Percentiles rank a stretch among this genome's conserved stretches.
phyloP scores from a whole-genome alignment of 1,140 invertebrate species.

The Bradysia coprophila region DNA sequence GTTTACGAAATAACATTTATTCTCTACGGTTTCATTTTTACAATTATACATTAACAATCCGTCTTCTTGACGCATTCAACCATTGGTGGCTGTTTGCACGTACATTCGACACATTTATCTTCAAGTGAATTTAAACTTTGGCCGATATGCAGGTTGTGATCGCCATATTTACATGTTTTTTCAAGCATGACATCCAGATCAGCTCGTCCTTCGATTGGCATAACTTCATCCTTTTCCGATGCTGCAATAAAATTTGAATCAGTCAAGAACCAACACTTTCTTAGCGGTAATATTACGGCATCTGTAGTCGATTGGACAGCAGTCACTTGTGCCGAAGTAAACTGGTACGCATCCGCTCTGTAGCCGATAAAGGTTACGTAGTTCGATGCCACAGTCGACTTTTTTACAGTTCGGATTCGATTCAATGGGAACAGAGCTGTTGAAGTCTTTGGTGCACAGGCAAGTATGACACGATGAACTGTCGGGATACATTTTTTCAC shows the following conservation, averaged over 20 bases:
- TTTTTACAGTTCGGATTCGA: slow-evolving; percentile 24
- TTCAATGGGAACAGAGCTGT: slow-evolving; percentile 12
- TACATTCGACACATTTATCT: slow-evolving; percentile 1
- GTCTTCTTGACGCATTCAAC: not conserved
- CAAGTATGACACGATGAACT: slow-evolving; percentile 26
- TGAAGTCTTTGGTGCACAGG: slow-evolving; percentile 25
- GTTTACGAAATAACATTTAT: no score
- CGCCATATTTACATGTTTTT: slow-evolving; percentile 1
- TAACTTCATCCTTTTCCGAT: not conserved
- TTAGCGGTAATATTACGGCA: slow-evolving; percentile 24
- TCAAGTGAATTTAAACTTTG: not conserved
- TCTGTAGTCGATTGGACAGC: slow-evolving; percentile 28
- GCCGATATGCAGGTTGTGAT: not conserved
- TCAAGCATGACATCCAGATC: not conserved
- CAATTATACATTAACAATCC: not conserved
- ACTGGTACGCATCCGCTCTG: slow-evolving; percentile 27
- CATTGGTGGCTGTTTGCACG: slow-evolving; percentile 1
- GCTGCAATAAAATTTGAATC: not conserved
- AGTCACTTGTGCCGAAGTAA: slow-evolving; percentile 19
- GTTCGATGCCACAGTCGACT: slow-evolving; percentile 29
- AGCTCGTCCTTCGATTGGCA: not conserved
- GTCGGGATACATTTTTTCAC: slow-evolving; percentile 26
- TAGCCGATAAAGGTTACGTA: slow-evolving; percentile 25
- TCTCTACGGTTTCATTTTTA: no score
- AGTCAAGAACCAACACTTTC: not conserved